A percentile compares a stretch with the other conserved stretches of the same genome.
phyloP scores from a whole-genome alignment of 2,888 invertebrate species.

The Lasioglossum zephyrum region DNA sequence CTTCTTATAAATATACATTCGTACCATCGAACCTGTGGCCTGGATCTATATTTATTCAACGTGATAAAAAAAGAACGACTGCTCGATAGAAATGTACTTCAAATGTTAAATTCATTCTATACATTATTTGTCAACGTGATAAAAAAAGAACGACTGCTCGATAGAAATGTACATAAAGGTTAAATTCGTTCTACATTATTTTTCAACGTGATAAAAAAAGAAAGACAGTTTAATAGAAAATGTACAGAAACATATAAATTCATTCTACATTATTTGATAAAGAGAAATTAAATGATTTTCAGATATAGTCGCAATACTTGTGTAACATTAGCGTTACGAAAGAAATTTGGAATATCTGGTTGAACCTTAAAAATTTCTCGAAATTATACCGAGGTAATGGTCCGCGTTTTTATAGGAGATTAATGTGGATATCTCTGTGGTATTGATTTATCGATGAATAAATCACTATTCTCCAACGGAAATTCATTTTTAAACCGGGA shows the following conservation, averaged over 20 bases:
- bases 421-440: background rate
- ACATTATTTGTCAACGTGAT: no score
- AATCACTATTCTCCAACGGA: background rate
- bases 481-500: slow-evolving; percentile 3
- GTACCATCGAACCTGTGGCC: background rate
- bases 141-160: no score
- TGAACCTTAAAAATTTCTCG: background rate
- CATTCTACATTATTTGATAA: no score
- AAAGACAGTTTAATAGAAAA: no score
- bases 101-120: no score
- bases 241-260: no score
- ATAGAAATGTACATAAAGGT: no score
- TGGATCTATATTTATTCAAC: background rate
- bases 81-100: no score
- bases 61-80: no score
- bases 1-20: background rate
- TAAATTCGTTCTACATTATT: no score
- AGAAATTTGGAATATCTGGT: background rate
- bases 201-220: no score
- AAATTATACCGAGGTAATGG: background rate
- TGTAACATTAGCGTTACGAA: background rate
- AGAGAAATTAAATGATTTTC: background rate
- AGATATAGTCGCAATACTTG: background rate
- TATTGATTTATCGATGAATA: slow-evolving; percentile 10
- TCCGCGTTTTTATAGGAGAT: background rate